Percentiles rank a stretch among this genome's conserved stretches.
Evolutionary conservation across 2,113 vertebrate species (phyloP).

Genomic region (Tupaia chinensis): DNA sequence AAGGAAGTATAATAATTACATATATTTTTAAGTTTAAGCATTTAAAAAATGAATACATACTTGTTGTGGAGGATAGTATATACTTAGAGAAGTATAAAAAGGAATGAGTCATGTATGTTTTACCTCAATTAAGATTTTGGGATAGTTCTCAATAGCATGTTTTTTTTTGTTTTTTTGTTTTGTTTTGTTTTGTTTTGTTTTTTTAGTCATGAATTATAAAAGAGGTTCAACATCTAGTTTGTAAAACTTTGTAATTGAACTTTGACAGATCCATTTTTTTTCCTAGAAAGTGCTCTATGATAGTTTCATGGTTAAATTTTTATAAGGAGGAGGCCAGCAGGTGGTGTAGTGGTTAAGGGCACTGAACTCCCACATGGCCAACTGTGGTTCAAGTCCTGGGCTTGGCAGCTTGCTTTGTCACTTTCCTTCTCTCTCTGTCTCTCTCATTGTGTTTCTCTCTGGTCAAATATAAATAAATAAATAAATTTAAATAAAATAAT

Average conservation of each 20-base stretch:
- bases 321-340: not conserved
- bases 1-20: not conserved
- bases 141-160: not conserved
- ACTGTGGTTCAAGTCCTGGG: too few species aligned
- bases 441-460: too few species aligned
- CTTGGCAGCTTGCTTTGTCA: too few species aligned
- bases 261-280: not conserved
- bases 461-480: too few species aligned
- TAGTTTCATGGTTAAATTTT: conserved; percentile 53
- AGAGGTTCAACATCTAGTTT: not conserved
- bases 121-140: not conserved
- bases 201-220: not conserved
- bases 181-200: not conserved
- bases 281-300: not conserved
- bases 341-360: too few species aligned
- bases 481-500: too few species aligned
- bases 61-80: not conserved
- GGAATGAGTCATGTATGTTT: not conserved
- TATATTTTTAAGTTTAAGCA: not conserved
- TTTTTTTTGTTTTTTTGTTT: not conserved
- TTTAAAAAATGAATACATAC: not conserved
- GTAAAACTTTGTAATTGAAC: conserved; percentile 29
- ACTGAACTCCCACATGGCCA: too few species aligned
- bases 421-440: too few species aligned
- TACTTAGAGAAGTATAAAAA: not conserved